Conservation (phyloP, 1,140 invertebrate genomes). For the Leptoteleia sp. region DNA sequence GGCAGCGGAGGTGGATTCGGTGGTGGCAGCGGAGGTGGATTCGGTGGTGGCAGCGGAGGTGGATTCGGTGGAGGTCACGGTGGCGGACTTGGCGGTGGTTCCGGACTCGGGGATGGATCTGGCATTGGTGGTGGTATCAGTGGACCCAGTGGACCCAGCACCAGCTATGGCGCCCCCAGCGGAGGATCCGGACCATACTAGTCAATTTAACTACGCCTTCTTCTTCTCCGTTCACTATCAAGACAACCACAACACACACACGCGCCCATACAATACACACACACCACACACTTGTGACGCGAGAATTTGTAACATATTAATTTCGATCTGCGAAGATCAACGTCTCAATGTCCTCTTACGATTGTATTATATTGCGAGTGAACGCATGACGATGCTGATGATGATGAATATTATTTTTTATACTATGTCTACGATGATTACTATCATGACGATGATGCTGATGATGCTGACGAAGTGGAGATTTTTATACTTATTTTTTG, state of each 20-base stretch:
- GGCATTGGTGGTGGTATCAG: constrained; percentile 76
- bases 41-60: constrained; percentile 67
- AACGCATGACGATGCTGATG: constrained; percentile 67
- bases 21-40: constrained; percentile 68
- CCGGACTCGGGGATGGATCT: constrained; percentile 50
- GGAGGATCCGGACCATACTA: constrained; percentile 81
- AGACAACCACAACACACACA: constrained; percentile 55
- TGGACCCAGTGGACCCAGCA: constrained; percentile 81
- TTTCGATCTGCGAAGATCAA: constrained; percentile 65
- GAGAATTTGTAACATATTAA: constrained; percentile 70
- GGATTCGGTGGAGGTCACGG: constrained; percentile 69
- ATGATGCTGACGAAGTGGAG: constrained; percentile 70
- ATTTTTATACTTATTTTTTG: constrained; percentile 80
- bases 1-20: constrained; percentile 72
- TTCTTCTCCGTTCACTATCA: constrained; percentile 67
- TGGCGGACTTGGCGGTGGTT: constrained; percentile 68
- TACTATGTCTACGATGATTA: constrained; percentile 60
- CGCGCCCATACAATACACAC: constrained; percentile 53
- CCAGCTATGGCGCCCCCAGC: constrained; percentile 85
- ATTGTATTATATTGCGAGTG: constrained; percentile 75
- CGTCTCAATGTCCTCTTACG: constrained; percentile 70
- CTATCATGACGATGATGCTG: constrained; percentile 63
- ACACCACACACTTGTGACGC: constrained; percentile 61
- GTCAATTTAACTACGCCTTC: constrained; percentile 75
- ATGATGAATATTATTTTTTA: constrained; percentile 67